Evolutionary conservation across 2,113 vertebrate species (phyloP), one percentile per base, ranked within the genome.

Genomic region (Callorhinus ursinus): DNA sequence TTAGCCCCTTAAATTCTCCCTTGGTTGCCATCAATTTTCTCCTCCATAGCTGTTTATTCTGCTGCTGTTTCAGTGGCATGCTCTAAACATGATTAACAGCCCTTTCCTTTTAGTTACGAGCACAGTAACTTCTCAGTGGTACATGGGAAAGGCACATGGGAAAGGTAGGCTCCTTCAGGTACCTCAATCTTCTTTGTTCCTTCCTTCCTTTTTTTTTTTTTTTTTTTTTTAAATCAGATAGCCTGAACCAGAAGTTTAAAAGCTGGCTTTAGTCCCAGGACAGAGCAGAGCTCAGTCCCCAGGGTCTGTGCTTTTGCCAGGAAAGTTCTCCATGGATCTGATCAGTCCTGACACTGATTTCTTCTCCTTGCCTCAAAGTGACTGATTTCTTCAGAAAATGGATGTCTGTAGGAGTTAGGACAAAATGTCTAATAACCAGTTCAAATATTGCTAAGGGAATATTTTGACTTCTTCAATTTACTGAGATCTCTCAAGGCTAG

Each of bases 1-100:
- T 26, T 59, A 2, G 14, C 33, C 53, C 15, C 96, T 96, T 90
- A 92, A 95, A 86, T 83, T 93, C 15, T 85, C n/a, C 11, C 31
- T 90, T 96, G 61, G 31, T 67, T 33, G 24, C 26, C 28, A 89
- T 86, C 69, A 97, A 63, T 96, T 93, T 82, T 89, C 81, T 84
- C 7, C 7, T 61, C 46, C 18, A 74, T 85, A 95, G 71, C n/a
- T 95, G 63, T 93, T 96, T 88, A 80, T 95, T 95, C 69, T 84
- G 8, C 86, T 95, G 59, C 77, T 49, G 5, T 93, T 95, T 88
- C 16, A 51, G n/a, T 67, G 77, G 46, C 55, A 91, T 88, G 81
- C 61, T 95, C 53, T 95, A 95, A 95, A 85, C 49, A 85, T 96
- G 90, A 96, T 91, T 95, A 96, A 88, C 81, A 39, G 55, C 91